Evolutionary conservation across 2,113 vertebrate species (phyloP).

Genomic region (Cyphomyrus plagiostoma): DNA sequence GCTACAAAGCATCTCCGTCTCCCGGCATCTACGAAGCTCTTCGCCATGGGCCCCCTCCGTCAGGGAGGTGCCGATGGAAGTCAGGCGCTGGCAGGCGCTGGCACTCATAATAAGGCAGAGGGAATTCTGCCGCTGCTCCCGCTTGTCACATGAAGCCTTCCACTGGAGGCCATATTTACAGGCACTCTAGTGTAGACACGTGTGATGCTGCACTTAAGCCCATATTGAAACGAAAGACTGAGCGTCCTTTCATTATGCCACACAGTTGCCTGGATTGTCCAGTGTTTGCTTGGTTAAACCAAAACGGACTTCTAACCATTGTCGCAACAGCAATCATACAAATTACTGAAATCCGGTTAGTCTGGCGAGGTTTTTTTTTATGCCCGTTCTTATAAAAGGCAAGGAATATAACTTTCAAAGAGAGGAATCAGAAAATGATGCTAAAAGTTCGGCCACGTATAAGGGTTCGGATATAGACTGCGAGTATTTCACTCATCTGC

Average conservation of each 20-base stretch:
- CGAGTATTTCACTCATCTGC: constrained; percentile 47
- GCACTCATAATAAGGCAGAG: background rate
- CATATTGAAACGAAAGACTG: background rate
- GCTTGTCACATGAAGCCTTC: background rate
- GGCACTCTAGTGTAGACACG: background rate
- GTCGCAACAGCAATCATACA: background rate
- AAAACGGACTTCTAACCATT: background rate
- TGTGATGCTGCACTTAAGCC: background rate
- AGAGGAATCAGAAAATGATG: background rate
- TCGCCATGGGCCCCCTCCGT: background rate
- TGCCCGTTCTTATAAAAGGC: background rate
- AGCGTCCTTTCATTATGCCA: background rate
- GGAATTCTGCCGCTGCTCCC: background rate
- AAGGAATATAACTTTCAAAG: background rate
- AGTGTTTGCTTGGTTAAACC: background rate
- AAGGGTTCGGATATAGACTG: background rate
- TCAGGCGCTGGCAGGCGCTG: background rate
- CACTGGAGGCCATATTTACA: background rate
- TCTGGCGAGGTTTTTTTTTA: background rate
- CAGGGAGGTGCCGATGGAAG: background rate
- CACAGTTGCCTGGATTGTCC: background rate
- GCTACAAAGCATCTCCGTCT: background rate
- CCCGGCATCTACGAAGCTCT: background rate
- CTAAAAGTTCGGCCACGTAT: background rate
- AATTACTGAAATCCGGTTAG: background rate